Conservation (phyloP, 1,140 invertebrate species). For the Thalassaphorura encarpata region DNA sequence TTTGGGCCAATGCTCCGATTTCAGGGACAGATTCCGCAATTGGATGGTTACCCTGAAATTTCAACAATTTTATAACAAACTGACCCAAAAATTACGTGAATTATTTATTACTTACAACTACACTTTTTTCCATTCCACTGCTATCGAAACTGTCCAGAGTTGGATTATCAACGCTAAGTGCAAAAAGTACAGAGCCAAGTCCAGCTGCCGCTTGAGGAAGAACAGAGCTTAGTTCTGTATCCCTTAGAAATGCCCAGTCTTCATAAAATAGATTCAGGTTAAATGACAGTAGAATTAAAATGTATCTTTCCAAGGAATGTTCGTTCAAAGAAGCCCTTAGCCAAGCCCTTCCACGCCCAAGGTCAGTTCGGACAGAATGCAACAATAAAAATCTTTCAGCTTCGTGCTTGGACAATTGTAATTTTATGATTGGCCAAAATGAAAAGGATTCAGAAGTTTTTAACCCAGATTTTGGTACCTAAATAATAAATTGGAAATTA, state of each 20-base stretch:
- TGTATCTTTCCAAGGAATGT: slow-evolving; percentile 69
- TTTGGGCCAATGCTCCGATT: background rate
- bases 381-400: slow-evolving; percentile 70
- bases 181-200: slow-evolving; percentile 75
- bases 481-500: slow-evolving; percentile 37
- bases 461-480: slow-evolving; percentile 35
- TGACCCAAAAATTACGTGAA: background rate
- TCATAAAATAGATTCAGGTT: slow-evolving; percentile 66
- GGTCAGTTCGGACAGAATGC: slow-evolving; percentile 66
- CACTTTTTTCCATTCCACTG: slow-evolving; percentile 1
- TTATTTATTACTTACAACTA: background rate
- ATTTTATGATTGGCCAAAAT: slow-evolving; percentile 32
- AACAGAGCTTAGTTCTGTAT: slow-evolving; percentile 60
- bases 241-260: slow-evolving; percentile 66
- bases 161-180: slow-evolving; percentile 74
- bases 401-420: slow-evolving; percentile 67
- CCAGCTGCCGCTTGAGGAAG: slow-evolving; percentile 73
- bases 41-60: slow-evolving; percentile 1
- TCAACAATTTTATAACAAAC: slow-evolving; percentile 1
- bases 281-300: slow-evolving; percentile 56
- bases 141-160: slow-evolving; percentile 43
- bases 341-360: slow-evolving; percentile 69
- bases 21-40: slow-evolving; percentile 11
- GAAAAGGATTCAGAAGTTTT: slow-evolving; percentile 11
- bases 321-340: slow-evolving; percentile 77